These are phyloP conservation scores for Amblyornis subalaris DNA, from an alignment of 2,113 vertebrate genomes.

Conservation along the genomic window DNA sequence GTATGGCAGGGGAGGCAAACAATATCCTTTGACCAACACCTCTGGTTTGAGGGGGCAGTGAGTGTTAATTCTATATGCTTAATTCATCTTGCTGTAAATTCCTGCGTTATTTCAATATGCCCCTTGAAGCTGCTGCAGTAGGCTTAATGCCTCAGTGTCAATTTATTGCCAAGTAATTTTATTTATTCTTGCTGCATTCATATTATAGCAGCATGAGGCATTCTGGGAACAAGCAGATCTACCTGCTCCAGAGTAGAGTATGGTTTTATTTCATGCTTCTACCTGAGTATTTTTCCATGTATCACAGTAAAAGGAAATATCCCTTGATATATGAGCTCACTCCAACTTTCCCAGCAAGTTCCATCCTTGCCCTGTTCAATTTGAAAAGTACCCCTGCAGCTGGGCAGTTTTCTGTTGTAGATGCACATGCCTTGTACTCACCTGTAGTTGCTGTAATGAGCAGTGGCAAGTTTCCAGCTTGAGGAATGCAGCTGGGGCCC, in stretches of 20 bases:
- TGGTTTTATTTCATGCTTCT: neutral
- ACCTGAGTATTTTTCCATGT: neutral
- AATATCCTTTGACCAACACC: neutral
- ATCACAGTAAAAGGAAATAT: neutral
- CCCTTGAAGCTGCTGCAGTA: neutral
- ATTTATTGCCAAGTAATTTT: neutral
- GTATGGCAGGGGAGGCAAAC: neutral
- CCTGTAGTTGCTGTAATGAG: neutral
- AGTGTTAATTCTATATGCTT: neutral
- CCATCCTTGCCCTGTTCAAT: neutral
- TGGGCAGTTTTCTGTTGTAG: neutral
- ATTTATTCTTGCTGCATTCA: neutral
- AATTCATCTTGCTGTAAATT: neutral
- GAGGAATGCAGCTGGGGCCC: neutral
- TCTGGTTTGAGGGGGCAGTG: neutral
- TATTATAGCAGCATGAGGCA: neutral
- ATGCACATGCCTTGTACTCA: neutral
- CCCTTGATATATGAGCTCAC: neutral
- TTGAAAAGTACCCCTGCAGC: neutral
- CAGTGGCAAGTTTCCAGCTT: neutral
- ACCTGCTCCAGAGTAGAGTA: neutral
- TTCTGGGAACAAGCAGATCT: neutral
- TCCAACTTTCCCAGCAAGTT: neutral
- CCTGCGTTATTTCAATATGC: neutral
- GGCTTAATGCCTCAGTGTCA: neutral